A percentile compares a stretch with the other conserved stretches of the same genome.
These are phyloP conservation scores for Dipodomys stephensi DNA, from an alignment of 2,113 vertebrate species.

Conservation along the genomic window DNA sequence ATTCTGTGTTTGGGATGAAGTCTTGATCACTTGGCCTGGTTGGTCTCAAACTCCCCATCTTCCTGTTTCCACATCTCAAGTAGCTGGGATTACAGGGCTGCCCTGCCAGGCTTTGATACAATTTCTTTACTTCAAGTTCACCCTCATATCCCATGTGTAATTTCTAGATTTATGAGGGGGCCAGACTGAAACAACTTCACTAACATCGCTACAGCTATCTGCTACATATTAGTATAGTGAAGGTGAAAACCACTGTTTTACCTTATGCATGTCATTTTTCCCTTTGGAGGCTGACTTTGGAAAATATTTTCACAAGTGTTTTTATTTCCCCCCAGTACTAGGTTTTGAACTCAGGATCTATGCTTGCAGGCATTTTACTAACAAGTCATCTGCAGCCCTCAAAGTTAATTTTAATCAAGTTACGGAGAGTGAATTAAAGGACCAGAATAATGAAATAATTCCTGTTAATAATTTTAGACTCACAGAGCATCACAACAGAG, in stretches of 20 bases:
- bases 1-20: too few relatives aligned
- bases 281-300: neutral
- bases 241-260: neutral
- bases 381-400: neutral
- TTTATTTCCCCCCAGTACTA: too few relatives aligned
- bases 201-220: neutral
- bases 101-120: neutral
- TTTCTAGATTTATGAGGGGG: neutral
- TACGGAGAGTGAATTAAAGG: neutral
- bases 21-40: too few relatives aligned
- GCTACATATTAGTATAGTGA: neutral
- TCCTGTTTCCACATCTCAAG: too few relatives aligned
- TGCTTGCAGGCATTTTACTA: too few relatives aligned
- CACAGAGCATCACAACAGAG: neutral
- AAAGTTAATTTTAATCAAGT: slow-evolving; percentile 8
- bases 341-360: too few relatives aligned
- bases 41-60: too few relatives aligned
- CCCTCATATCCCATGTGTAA: neutral
- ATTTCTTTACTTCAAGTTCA: neutral
- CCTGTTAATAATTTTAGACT: neutral
- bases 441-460: neutral
- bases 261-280: neutral
- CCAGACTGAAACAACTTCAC: neutral
- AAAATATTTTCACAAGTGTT: neutral
- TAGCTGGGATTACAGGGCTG: too few relatives aligned